Evolutionary conservation across 2,888 invertebrate species (phyloP), one percentile per base, ranked within the genome.

Genomic region (Nomada fabriciana): DNA sequence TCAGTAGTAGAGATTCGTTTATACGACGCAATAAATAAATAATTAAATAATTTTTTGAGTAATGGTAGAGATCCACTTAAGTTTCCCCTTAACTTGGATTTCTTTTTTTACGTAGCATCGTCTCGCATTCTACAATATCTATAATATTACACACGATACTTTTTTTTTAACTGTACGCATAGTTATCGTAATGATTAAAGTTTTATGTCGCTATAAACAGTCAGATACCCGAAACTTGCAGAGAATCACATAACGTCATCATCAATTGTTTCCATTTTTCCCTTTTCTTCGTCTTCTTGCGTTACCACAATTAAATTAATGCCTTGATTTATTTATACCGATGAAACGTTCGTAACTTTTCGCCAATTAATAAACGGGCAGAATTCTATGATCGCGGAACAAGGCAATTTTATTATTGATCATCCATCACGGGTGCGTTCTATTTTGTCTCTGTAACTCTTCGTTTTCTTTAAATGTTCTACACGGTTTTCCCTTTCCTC

Each of bases 11-110:
- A 93, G 93, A 93, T 93, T 92, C 90, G 87, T 90, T 90, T 90
- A 93, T 91, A 91, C 89, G 88, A 91, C 90, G 89, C 89, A 93
- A 93, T 93, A 93, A 93, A 93, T 93, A 93, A 93, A 93, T 93
- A 93, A 93, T 93, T 93, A 93, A 93, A 93, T 93, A 93, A 91
- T 87, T 91, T 53, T 87, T 84, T 88, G 89, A 91, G 89, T 91
- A 88, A 90, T 89, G 90, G 89, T 89, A 89, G 90, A 91, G 90
- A 91, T 92, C 90, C 86, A 76, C 87, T 89, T 82, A 86, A 86
- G 86, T 88, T 87, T 84, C 77, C 71, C 88, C 81, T 87, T 89
- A 90, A 87, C 86, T 85, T 86, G 87, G 80, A 85, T 88, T 89
- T 85, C 74, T 80, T 76, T 74, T 76, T 86, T 90, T 90, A 89